Base-by-base conservation (phyloP, 2,797 vertebrate species). In the Rhinogobio ventralis region DNA sequence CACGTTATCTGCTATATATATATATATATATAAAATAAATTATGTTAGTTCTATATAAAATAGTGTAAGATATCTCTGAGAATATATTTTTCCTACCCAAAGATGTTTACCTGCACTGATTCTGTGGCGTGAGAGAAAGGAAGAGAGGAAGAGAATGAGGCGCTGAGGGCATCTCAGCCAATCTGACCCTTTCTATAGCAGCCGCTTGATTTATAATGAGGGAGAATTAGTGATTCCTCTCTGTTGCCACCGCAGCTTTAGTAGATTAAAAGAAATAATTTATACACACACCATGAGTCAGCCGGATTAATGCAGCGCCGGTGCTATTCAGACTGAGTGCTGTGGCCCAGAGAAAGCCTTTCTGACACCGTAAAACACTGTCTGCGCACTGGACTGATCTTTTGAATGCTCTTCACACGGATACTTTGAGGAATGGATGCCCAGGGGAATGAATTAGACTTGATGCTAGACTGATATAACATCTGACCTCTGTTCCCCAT, bases 181-280 rank as follows among this genome's bases (percentile, higher is more conserved):
- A 55, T 53, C 42, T 33, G 80, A 68, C 17, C 25, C 10, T 11
- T 62, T 83, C 51, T 81, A 14, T 45, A 25, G 28, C 69, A 55
- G 73, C 33, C 7, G n/a, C 13, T 39, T 89, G 83, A 88, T 87
- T 89, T 86, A 86, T 81, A 86, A 85, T 53, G 62, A 76, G 60
- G 36, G 2, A 76, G 84, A 78, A 89, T 89, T 83, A 82, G 57
- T 86, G 86, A 88, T 87, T 87, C 81, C 80, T 71, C 55, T 67
- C 76, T 89, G 89, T 86, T 88, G 88, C 84, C 90, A 89, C 88
- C 79, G 7, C 25, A 73, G 87, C 85, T 86, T 87, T 83, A 88
- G 78, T 68, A 89, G 83, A 89, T 90, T 86, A 89, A 87, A 86
- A 85, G 33, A 86, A 84, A 86, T 88, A 79, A 87, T 85, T 89